A percentile compares a stretch with the other conserved stretches of the same genome.
These are phyloP conservation scores for Yponomeuta cagnagella DNA, from an alignment of 2,888 invertebrate species.

Conservation along the genomic window DNA sequence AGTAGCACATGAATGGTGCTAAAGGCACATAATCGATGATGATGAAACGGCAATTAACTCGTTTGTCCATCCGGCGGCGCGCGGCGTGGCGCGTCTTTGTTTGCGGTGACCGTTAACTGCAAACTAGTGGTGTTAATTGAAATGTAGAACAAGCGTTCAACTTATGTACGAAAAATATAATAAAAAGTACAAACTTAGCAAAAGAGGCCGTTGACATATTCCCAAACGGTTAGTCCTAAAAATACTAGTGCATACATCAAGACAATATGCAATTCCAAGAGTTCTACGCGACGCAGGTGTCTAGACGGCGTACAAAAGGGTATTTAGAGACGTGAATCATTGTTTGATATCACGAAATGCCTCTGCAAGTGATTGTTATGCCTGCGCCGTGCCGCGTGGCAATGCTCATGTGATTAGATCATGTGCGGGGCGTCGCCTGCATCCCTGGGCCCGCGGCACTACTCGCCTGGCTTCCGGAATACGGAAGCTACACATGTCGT, in stretches of 20 bases:
- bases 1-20: neutral
- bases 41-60: neutral
- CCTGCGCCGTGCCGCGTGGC: neutral
- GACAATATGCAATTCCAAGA: too few species aligned
- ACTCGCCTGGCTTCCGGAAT: neutral
- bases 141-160: neutral
- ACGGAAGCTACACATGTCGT: neutral
- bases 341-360: slow-evolving; percentile 1
- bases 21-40: neutral
- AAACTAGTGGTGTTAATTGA: neutral
- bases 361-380: neutral
- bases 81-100: neutral
- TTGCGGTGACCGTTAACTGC: neutral
- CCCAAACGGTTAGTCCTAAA: too few species aligned
- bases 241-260: too few species aligned
- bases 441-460: too few species aligned
- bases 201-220: too few species aligned
- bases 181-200: too few species aligned
- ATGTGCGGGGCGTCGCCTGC: neutral
- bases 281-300: too few species aligned
- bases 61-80: neutral
- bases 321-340: neutral
- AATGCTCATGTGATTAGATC: neutral
- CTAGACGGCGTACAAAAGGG: neutral
- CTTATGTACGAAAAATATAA: neutral